Evolutionary conservation across 2,113 vertebrate genomes (phyloP), one percentile per base, ranked within the genome.

Genomic region (Cyprinodon tularosa): DNA sequence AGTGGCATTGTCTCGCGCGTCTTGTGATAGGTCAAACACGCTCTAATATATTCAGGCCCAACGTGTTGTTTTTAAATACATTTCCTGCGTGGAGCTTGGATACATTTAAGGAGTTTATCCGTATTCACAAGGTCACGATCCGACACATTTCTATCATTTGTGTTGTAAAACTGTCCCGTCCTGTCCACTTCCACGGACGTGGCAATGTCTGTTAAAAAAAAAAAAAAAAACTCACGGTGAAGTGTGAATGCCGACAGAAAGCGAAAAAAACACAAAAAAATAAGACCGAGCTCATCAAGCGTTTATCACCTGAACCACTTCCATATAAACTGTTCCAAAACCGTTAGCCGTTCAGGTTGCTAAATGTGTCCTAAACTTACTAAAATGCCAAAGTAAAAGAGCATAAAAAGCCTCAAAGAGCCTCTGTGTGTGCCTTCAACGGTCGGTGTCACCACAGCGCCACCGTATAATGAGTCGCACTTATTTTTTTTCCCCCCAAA

Each of bases 11-110:
- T 93, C 84, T 90, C 50, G 12, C 85, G 67, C 68, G 88, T 88
- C 88, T 89, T 88, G 90, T 88, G 86, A 92, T 90, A 86, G 92
- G 90, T 93, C 90, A 93, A 89, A 92, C 89, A 88, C 50, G 86
- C 88, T 86, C 84, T 74, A 82, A 89, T 84, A 85, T 85, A 84
- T 85, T 90, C 89, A 84, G 86, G 88, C 90, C 89, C 84, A 71
- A 87, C 86, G 86, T 78, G 72, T 66, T 62, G 4, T 83, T 77
- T 75, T n/a, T 36, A 59, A 77, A 50, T 68, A 71, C 76, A 82
- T 80, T 69, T 70, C 20, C 70, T 77, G 87, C 72, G 61, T 1
- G 86, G 76, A 67, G 29, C 29, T 29, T 29, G 29, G 81, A 66
- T 68, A 74, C 86, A 78, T 84, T 81, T 78, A 53, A 59, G 68